Conservation (phyloP, 2,888 invertebrate species). For the Siphlonurus alternatus region DNA sequence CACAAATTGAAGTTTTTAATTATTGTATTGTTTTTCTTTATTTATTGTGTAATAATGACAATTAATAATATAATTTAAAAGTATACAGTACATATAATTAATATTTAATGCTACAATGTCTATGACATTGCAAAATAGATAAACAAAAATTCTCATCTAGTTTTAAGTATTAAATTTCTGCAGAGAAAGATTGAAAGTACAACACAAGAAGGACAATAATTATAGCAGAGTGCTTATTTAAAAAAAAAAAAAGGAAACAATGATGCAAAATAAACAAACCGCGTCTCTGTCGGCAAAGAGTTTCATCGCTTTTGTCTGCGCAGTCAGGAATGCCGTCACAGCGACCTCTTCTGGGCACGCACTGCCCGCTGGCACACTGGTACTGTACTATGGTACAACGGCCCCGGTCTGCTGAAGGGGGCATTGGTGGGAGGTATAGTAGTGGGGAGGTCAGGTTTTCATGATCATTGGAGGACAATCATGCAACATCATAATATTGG, state of each 20-base stretch:
- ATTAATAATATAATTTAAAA: no score
- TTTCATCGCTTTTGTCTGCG: constrained; percentile 44
- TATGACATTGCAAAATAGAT: no score
- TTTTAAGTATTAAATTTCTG: no score
- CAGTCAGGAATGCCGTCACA: constrained; percentile 46
- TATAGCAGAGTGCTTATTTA: background rate
- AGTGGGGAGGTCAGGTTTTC: background rate
- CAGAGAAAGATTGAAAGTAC: no score
- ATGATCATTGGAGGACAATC: background rate
- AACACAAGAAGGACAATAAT: no score
- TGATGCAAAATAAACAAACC: constrained; percentile 23
- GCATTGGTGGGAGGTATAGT: background rate
- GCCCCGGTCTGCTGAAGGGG: background rate
- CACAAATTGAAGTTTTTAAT: no score
- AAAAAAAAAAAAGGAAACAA: background rate
- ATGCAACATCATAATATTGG: no score
- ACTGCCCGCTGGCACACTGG: constrained; percentile 39
- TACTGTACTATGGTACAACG: constrained; percentile 20
- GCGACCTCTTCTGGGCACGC: constrained; percentile 35
- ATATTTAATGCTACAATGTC: no score
- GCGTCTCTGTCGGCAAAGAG: constrained; percentile 34
- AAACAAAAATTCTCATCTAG: no score
- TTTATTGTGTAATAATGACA: no score
- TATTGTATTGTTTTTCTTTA: no score
- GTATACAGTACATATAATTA: no score